Percentiles rank a stretch among this genome's conserved stretches.
These are phyloP conservation scores for Hirundichthys speculiger DNA, from an alignment of 2,113 vertebrate genomes.

Conservation along the genomic window DNA sequence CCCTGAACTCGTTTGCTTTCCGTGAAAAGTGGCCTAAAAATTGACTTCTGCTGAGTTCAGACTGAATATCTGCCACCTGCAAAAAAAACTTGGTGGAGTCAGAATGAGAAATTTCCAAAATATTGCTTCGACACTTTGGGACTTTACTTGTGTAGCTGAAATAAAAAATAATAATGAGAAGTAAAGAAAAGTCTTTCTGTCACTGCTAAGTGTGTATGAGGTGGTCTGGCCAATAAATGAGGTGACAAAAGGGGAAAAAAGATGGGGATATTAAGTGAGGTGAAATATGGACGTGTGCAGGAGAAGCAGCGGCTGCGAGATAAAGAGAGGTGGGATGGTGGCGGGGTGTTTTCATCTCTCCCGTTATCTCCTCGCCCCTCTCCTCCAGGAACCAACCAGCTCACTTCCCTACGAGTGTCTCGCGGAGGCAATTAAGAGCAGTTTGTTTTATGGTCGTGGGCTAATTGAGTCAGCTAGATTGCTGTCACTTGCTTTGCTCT, in stretches of 20 bases:
- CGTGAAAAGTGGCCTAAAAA: too few relatives aligned
- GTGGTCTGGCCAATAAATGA: slow-evolving; percentile 12
- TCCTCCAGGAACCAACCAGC: slow-evolving; percentile 46
- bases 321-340: slow-evolving; percentile 35
- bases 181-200: not conserved
- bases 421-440: slow-evolving; percentile 73
- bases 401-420: slow-evolving; percentile 59
- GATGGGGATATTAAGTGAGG: slow-evolving; percentile 10
- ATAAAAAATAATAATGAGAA: too few relatives aligned
- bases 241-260: not conserved
- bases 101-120: too few relatives aligned
- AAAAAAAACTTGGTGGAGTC: too few relatives aligned
- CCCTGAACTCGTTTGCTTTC: too few relatives aligned
- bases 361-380: slow-evolving; percentile 27
- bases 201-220: not conserved
- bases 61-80: too few relatives aligned
- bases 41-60: too few relatives aligned
- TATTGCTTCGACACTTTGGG: too few relatives aligned
- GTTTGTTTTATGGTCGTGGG: slow-evolving; percentile 77
- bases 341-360: slow-evolving; percentile 33
- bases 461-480: slow-evolving; percentile 80
- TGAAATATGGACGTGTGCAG: slow-evolving; percentile 7
- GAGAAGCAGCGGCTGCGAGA: slow-evolving; percentile 31
- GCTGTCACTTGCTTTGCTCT: slow-evolving; percentile 47
- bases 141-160: too few relatives aligned